Base-by-base conservation (phyloP, 1,140 invertebrate genomes). In the Homarus americanus region DNA sequence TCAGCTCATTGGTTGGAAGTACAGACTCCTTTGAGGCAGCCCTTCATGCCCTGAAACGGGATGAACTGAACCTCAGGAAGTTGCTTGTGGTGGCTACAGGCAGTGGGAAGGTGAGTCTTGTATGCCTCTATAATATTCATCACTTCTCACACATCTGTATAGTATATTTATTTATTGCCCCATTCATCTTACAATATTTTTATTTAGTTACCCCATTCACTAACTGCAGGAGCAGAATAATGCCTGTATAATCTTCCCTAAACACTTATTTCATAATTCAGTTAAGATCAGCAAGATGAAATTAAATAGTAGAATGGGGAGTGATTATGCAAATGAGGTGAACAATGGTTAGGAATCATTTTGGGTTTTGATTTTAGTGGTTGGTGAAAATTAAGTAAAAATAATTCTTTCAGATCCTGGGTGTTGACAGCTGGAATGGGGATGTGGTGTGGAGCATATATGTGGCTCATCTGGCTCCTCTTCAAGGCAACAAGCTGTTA, bases 391-490 rank as follows among this genome's bases (percentile, higher is more conserved):
- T 0, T 17, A 5, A 7, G 2, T 83, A 72, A 9, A 32, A 1
- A 24, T 72, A 7, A 72, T 38, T 3, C 32, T 82, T 38, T 10
- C 79, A 90, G 87, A 84, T 90, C 32, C 44, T 90, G 3, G 87
- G 87, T 24, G 38, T 90, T 49, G 87, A 90, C 80, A 90, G 80
- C 66, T 90, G 87, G 87, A 90, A 84, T 78, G 87, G 87, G 20
- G 87, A 90, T 38, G 87, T 90, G 20, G 87, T 90, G 10, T 90
- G 87, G 87, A 82, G 87, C 40, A 76, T 90, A 20, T 90, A 83
- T 58, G 79, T 53, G 10, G 66, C 79, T 58, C 63, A 76, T 41
- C 80, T 90, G 20, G 69, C 72, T 1, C 79, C 80, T 12, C 72
- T 84, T 0, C 66, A 83, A 38, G 80, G 87, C 9, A 83, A 78